Evolutionary conservation across 2,113 vertebrate genomes (phyloP), one percentile per base, ranked within the genome.

Genomic region (Acrocephalus arundinaceus): DNA sequence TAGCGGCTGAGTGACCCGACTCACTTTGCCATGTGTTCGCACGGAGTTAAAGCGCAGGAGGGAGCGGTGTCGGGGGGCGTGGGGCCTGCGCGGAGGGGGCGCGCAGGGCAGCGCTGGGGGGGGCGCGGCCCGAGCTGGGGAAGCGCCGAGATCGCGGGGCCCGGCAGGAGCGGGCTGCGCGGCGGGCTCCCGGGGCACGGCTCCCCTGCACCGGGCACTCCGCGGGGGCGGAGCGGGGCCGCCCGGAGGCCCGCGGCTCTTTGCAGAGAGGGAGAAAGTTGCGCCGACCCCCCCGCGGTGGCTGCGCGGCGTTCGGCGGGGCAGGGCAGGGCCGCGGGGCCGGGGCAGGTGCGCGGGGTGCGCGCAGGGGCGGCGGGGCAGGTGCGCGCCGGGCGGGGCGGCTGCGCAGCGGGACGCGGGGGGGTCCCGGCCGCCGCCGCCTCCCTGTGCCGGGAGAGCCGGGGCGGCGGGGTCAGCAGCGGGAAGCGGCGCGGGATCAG

Each of bases 11-110:
- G 80, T 33, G 93, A 28, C 18, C 84, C 57, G 66, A 13, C 67
- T 87, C 75, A 82, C 93, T 92, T 95, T 82, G 78, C 91, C 82
- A 16, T 93, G 88, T 80, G 87, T 91, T 87, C 55, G 35, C 72
- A n/a, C 13, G 55, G 95, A 94, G 93, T 85, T 87, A 37, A 71
- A 54, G 70, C n/a, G 52, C 74, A 48, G 80, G 85, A 83, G 81
- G 66, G 57, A 39, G 31, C 20, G 25, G 49, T 73, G 85, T 31
- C 5, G 55, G 68, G 54, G 86, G 52, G 54, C 19, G 75, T 13
- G 76, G 37, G 76, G 72, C 74, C 80, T 63, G 81, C 35, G 54
- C 35, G 65, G 39, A 88, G 59, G 39, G 48, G 72, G 20, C 59
- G 24, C 78, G 13, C 51, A 22, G 79, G 63, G 57, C 20, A 27